phyloP scores from a whole-genome alignment of 1,140 invertebrate species.

The Zaprionus nigranus region DNA sequence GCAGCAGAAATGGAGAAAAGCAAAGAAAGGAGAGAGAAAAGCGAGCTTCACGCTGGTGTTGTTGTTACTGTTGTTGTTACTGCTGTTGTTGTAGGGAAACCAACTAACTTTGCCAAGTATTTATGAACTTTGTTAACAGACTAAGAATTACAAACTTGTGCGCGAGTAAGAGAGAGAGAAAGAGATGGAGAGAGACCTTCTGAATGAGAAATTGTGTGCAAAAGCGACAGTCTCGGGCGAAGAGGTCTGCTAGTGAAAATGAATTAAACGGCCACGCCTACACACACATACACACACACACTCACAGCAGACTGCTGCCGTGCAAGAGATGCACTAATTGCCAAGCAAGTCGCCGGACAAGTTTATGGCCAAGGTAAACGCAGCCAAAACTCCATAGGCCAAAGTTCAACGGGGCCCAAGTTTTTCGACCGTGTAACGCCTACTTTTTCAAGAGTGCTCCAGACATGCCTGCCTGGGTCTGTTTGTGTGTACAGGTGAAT shows the following conservation, averaged over 20 bases:
- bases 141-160: constrained; percentile 81
- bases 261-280: constrained; percentile 75
- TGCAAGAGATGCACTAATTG: constrained; percentile 71
- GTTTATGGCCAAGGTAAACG: constrained; percentile 80
- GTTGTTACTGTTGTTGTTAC: constrained; percentile 19
- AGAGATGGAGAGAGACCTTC: constrained; percentile 49
- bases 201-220: constrained; percentile 82
- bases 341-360: constrained; percentile 74
- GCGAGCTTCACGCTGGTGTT: constrained; percentile 7
- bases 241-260: constrained; percentile 58
- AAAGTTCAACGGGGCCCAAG: constrained; percentile 73
- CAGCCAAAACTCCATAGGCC: constrained; percentile 60
- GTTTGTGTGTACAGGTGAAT: background rate
- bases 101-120: constrained; percentile 72
- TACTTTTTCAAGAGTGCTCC: constrained; percentile 44
- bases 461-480: background rate
- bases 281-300: constrained; percentile 46
- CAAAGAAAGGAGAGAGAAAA: background rate
- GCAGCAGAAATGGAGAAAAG: background rate
- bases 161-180: constrained; percentile 12
- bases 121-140: constrained; percentile 82
- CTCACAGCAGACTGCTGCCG: background rate
- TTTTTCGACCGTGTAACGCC: constrained; percentile 72
- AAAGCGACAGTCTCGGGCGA: constrained; percentile 63
- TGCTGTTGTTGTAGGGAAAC: constrained; percentile 41